Evolutionary conservation across 2,888 invertebrate genomes (phyloP).

Genomic region (Pheosia gnoma): DNA sequence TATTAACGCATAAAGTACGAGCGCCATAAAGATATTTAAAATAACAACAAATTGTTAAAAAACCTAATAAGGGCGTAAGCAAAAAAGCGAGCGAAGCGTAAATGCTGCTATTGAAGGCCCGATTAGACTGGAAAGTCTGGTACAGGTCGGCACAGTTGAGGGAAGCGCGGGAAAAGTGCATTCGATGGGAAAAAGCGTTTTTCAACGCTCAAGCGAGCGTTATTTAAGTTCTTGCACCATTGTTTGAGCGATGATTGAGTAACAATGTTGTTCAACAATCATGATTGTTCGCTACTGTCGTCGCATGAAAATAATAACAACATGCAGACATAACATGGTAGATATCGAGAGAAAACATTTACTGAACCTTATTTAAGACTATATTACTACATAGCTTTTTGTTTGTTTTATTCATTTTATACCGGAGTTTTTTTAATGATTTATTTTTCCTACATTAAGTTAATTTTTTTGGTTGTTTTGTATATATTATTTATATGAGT

Average conservation of each 20-base stretch:
- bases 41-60: conserved; percentile 21
- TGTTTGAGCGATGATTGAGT: conserved; percentile 35
- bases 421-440: too few species aligned
- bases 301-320: conserved; percentile 25
- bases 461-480: too few species aligned
- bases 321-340: conserved; percentile 2
- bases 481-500: too few species aligned
- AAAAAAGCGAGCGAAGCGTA: too few species aligned
- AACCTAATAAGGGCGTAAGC: conserved; percentile 52
- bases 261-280: conserved; percentile 38
- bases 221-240: conserved; percentile 44
- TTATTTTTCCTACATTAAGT: too few species aligned
- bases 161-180: conserved; percentile 52
- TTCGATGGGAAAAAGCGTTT: conserved; percentile 45
- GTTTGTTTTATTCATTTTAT: too few species aligned
- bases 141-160: conserved; percentile 45
- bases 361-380: neutral
- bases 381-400: neutral
- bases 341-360: neutral
- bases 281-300: conserved; percentile 28
- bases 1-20: too few species aligned
- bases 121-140: conserved; percentile 45
- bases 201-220: conserved; percentile 30
- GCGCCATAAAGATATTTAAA: too few species aligned
- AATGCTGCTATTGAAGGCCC: too few species aligned